Evolutionary conservation across 2,888 invertebrate species (phyloP), one percentile per base, ranked within the genome.

Genomic region (Cephus spinipes): DNA sequence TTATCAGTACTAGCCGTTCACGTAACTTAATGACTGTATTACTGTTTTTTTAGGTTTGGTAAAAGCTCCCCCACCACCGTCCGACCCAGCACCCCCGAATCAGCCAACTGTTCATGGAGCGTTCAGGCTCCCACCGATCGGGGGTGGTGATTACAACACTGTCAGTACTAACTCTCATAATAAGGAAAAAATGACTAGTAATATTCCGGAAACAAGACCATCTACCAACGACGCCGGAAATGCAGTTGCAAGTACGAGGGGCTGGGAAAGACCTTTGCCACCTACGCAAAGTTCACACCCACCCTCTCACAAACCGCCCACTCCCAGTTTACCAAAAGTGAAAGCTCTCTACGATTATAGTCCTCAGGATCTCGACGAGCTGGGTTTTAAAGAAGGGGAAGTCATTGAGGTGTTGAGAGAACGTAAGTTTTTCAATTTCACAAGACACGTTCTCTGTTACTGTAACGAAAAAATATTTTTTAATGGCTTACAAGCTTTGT

Each of bases 281-380:
- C 73, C 78, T 12, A 34, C 32, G 4, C 11, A 73, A 12, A 78
- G 68, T 77, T 82, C 85, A 0, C 90, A 91, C 3, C 83, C 88
- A 12, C 87, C 88, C 12, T 89, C 91, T 3, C 91, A 92, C n/a
- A 93, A 92, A 82, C 92, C 93, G 11, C 88, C 84, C 12, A 83
- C 84, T 0, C 88, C 90, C 6, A 83, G 81, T 79, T 86, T 91
- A 77, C 93, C 93, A 35, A 92, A 92, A 81, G 93, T 93, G 73
- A 91, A 91, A 82, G 93, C 93, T 12, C 89, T 95, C 77, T 95
- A 94, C 87, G 93, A 94, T 68, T 95, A 95, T 85, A 93, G 93
- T 83, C 94, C 95, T 4, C 94, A 93, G 86, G 95, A 95, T 88
- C 92, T 94, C 23, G 95, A 95, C 86, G 95, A 95, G 85, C 90